Percentiles rank a stretch among this genome's conserved stretches.
Conservation (phyloP, 2,888 invertebrate species). For the Leuctra nigra region DNA sequence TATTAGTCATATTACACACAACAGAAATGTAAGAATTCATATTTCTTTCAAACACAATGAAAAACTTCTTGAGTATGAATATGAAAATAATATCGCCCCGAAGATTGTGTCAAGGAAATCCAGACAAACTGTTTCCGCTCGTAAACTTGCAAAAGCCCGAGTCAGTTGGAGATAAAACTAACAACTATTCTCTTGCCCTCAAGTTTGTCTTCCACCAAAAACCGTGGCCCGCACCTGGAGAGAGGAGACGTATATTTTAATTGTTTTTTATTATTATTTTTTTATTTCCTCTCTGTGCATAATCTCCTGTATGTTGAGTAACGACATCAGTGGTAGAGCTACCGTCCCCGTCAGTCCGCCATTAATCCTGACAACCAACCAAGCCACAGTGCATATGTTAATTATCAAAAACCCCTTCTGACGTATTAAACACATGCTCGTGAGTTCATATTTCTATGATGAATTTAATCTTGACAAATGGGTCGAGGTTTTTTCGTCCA, state of each 20-base stretch:
- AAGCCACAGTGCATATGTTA: no score
- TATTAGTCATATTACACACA: no score
- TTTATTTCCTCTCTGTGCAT: neutral
- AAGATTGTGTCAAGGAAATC: slow-evolving; percentile 14
- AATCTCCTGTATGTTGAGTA: neutral
- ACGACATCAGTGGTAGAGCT: neutral
- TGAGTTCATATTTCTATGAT: slow-evolving; percentile 19
- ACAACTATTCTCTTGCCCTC: neutral
- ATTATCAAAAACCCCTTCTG: slow-evolving; percentile 17
- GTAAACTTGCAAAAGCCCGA: neutral
- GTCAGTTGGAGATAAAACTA: neutral
- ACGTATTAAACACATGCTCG: slow-evolving; percentile 18
- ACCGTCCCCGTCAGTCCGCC: neutral
- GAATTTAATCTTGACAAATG: slow-evolving; percentile 23
- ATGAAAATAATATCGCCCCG: neutral
- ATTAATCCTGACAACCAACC: slow-evolving; percentile 11
- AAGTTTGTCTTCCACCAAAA: neutral
- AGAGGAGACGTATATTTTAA: no score
- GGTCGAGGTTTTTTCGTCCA: neutral
- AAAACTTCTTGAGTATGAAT: no score
- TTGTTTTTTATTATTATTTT: neutral
- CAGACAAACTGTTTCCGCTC: slow-evolving; percentile 15
- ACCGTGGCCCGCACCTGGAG: slow-evolving; percentile 3
- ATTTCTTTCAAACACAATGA: no score
- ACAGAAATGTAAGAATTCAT: no score